Evolutionary conservation across 2,888 invertebrate species (phyloP).

Genomic region (Drosophila neutralis): DNA sequence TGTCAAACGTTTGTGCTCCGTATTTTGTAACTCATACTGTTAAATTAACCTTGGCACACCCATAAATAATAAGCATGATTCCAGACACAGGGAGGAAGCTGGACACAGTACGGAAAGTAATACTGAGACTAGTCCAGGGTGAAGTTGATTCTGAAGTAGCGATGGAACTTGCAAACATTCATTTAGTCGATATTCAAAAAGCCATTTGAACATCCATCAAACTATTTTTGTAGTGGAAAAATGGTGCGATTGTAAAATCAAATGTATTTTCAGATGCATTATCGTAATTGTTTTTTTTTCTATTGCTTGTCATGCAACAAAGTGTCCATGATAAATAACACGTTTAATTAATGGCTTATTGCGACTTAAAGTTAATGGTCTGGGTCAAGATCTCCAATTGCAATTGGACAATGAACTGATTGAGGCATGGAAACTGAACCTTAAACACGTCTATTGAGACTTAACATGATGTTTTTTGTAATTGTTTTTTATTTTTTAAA

Average conservation of each 20-base stretch:
- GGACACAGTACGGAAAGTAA: neutral
- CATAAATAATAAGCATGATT: conserved; percentile 12
- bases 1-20: neutral
- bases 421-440: conserved; percentile 5
- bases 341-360: conserved; percentile 15
- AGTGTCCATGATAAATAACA: conserved; percentile 14
- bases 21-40: conserved; percentile 2
- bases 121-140: neutral
- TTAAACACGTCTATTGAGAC: neutral
- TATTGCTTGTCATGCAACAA: conserved; percentile 20
- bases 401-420: conserved; percentile 11
- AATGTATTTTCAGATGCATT: neutral
- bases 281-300: neutral
- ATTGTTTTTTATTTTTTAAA: neutral
- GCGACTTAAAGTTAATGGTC: conserved; percentile 13
- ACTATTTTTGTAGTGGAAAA: neutral
- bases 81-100: neutral
- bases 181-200: neutral
- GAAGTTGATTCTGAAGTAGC: neutral
- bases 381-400: conserved; percentile 10
- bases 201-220: neutral
- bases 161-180: neutral
- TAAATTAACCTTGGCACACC: conserved; percentile 27
- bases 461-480: neutral
- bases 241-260: neutral